Evolutionary conservation across 2,797 vertebrate species (phyloP), one percentile per base, ranked within the genome.

Genomic region (Sebastiscus tertius): DNA sequence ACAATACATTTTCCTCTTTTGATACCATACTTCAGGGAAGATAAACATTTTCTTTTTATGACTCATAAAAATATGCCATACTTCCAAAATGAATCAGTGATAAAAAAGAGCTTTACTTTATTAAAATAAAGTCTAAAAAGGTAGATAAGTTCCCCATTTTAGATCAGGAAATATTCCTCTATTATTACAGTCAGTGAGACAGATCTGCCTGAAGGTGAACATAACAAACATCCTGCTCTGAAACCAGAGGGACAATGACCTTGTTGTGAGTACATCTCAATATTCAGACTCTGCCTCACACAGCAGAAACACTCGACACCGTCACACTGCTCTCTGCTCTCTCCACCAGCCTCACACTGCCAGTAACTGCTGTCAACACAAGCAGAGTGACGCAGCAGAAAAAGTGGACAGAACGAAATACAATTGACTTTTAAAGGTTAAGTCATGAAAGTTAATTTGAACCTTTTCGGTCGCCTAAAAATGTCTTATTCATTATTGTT

Each of bases 181-280:
- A 7, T 49, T 27, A 31, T 58, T 34, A 31, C 63, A 73, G 31
- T 5, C 1, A 42, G 54, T 9, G 42, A 46, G 18, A 59, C 22
- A 13, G 24, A 52, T 8, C 24, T 2, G 11, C 13, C 61, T 65
- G 16, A 67, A 65, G 49, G 64, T 56, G 22, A 77, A 14, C 3
- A 26, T 33, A n/a, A 66, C 5, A 46, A 42, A 2, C 29, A 13
- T 7, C 64, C 60, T 65, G 66, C 81, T 34, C 66, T 64, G 61
- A 75, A 8, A 71, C 22, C 66, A 71, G 33, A n/a, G 10, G 22
- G 22, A 82, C 77, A 63, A 39, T 13, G 36, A 27, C 73, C 75
- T 83, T 75, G 68, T 62, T 73, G 70, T 77, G 66, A 58, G n/a
- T 16, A 22, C 7, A 18, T 66, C 55, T 69, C 60, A 24, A 13